phyloP scores from a whole-genome alignment of 2,113 vertebrate species.

The Callorhinus ursinus region DNA sequence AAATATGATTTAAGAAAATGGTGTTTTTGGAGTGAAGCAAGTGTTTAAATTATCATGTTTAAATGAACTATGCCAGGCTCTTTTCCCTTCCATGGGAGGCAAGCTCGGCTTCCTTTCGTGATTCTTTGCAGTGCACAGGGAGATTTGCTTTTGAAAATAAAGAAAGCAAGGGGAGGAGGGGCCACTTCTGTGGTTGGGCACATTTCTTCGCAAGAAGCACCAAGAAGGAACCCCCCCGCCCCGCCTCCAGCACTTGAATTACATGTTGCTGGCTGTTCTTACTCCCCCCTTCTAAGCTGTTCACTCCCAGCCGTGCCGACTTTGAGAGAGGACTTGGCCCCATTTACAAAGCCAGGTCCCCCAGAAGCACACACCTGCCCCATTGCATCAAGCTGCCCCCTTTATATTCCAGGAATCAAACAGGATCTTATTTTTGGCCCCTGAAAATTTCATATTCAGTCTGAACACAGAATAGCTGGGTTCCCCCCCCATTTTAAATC shows the following conservation, averaged over 20 bases:
- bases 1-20: slow-evolving; percentile 3
- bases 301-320: not conserved
- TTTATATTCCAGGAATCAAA: no score
- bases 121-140: not conserved
- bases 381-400: fast-evolving
- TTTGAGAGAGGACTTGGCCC: not conserved
- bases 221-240: not conserved
- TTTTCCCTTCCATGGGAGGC: not conserved
- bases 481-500: not conserved
- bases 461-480: not conserved
- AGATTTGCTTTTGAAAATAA: not conserved
- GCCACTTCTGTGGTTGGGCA: not conserved
- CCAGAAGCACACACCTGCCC: no score
- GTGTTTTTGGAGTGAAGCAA: not conserved
- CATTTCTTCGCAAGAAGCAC: not conserved
- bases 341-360: fast-evolving
- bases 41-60: not conserved
- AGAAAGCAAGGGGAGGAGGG: not conserved
- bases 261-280: fast-evolving
- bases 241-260: fast-evolving
- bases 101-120: not conserved
- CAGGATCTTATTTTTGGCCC: not conserved
- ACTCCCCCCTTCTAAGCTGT: no score
- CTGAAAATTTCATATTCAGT: not conserved
- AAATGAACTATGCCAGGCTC: not conserved